These are phyloP conservation scores for Pseudochirops corinnae DNA, from an alignment of 2,797 vertebrate genomes.

Conservation along the genomic window DNA sequence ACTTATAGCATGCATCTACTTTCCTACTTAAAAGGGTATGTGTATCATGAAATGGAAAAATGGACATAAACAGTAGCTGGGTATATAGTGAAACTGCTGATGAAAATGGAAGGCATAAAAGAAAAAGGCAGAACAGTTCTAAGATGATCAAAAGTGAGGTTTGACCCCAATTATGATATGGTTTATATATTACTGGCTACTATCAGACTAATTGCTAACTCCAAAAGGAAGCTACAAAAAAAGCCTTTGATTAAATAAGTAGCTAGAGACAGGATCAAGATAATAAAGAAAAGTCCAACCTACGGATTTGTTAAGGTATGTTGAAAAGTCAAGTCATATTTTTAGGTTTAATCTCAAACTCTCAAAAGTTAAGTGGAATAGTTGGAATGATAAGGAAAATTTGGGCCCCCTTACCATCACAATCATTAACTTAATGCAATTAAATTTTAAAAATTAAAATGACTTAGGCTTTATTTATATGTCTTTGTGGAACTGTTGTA, in stretches of 20 bases:
- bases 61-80: background rate
- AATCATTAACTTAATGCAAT: background rate
- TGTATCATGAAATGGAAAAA: background rate
- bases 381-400: conserved; percentile 25
- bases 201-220: background rate
- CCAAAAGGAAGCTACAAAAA: background rate
- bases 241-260: background rate
- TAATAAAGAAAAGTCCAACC: background rate
- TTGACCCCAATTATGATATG: background rate
- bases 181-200: background rate
- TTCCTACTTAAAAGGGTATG: background rate
- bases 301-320: background rate
- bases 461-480: conserved; percentile 12
- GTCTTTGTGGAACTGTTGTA: background rate
- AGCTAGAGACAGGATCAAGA: background rate
- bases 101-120: background rate
- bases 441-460: background rate
- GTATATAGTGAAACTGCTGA: background rate
- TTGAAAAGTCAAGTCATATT: background rate
- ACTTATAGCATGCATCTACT: background rate
- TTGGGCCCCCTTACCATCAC: background rate
- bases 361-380: background rate
- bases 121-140: background rate
- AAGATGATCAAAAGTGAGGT: background rate
- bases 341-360: background rate